Evolutionary conservation across 2,888 invertebrate species (phyloP), one percentile per base, ranked within the genome.

Genomic region (Cremastinae sp.): DNA sequence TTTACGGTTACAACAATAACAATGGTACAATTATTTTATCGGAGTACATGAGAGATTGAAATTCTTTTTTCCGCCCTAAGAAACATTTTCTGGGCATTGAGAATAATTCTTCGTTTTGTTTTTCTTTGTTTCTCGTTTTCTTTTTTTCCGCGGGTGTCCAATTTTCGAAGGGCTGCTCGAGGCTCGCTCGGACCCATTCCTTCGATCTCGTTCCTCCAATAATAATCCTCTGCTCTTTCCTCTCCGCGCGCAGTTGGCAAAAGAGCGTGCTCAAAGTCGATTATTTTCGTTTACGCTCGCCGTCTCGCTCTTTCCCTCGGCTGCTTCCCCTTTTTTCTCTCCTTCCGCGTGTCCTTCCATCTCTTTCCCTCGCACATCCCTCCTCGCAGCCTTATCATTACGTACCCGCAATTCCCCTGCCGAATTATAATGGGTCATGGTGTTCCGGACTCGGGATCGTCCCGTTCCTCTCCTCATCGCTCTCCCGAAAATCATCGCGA

Each of bases 361-460:
- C 54, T 51, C n/a, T 64, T 38, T 38, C 28, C 36, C 8, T 10
- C 12, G 43, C 28, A 45, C 43, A 66, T 64, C 36, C 49, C 43
- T 64, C n/a, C 51, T 43, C 61, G 4, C 16, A 54, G 51, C 74
- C 69, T 74, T 70, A 75, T 70, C 65, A 75, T 75, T 70, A 75
- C 41, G 41, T 38, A 36, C 28, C 10, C 49, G 64, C 64, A 59
- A 59, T 70, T 49, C 59, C 47, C 64, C 16, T 53, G 64, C 38
- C 69, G 65, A 70, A 70, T 75, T 58, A 64, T 59, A 65, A 70
- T 61, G 51, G 69, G 59, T 59, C 59, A 65, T 38, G 72, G 65
- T 65, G 28, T 28, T 16, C 59, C 51, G 36, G 51, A n/a, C 16
- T 34, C 47, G 41, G 51, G 36, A 20, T 51, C 5, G 2, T 51